These are phyloP conservation scores for Hypselothyrea guttata DNA, from an alignment of 2,888 invertebrate genomes.

Conservation along the genomic window DNA sequence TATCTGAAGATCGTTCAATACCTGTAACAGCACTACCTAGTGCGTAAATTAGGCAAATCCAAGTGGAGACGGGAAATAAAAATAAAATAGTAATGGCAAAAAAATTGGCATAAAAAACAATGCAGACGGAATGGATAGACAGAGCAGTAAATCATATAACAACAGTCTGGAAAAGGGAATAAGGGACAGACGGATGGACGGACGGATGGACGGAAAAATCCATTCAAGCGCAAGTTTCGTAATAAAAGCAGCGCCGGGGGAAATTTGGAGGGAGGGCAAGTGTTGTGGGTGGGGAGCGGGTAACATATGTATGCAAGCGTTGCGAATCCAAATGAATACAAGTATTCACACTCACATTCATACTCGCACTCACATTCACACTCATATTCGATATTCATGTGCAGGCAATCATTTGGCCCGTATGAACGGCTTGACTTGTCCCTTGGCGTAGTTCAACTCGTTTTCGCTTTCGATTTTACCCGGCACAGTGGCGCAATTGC, in stretches of 20 bases:
- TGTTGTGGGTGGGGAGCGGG: constrained; percentile 1
- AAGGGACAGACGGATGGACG: too few relatives aligned
- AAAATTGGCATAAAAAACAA: constrained; percentile 4
- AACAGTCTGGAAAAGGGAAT: constrained; percentile 13
- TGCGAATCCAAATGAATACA: constrained; percentile 7
- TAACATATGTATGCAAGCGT: constrained; percentile 44
- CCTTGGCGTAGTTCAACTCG: constrained; percentile 32
- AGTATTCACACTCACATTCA: too few relatives aligned
- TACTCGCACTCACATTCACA: too few relatives aligned
- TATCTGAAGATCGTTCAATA: too few relatives aligned
- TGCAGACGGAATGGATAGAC: constrained; percentile 20
- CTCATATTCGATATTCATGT: too few relatives aligned
- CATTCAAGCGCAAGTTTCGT: constrained; percentile 24
- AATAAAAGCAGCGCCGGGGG: neutral
- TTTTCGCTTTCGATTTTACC: constrained; percentile 27
- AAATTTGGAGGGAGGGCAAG: constrained; percentile 1
- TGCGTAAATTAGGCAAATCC: constrained; percentile 26
- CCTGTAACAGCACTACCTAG: too few relatives aligned
- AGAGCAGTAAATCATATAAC: constrained; percentile 61
- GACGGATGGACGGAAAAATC: constrained; percentile 1
- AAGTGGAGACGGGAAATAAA: constrained; percentile 21
- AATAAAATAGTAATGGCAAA: too few relatives aligned
- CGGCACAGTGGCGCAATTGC: constrained; percentile 5
- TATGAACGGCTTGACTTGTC: constrained; percentile 34
- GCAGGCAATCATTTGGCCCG: constrained; percentile 48